A percentile compares a stretch with the other conserved stretches of the same genome.
Evolutionary conservation across 2,113 vertebrate genomes (phyloP).

Genomic region (Dinomys branickii): DNA sequence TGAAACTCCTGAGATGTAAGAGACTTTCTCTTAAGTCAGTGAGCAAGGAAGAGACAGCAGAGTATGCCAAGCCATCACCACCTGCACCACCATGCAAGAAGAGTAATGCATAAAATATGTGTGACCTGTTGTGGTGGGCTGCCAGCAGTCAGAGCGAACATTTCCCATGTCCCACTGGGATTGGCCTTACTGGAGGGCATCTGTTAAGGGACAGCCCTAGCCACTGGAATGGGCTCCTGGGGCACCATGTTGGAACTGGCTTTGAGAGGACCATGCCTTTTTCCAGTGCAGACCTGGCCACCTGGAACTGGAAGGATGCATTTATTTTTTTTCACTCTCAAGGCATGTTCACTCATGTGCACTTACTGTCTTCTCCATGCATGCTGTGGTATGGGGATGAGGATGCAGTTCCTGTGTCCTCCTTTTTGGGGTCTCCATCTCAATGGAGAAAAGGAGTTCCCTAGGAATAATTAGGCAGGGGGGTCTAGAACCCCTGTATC

Average conservation of each 20-base stretch:
- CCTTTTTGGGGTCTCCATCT: too few relatives aligned
- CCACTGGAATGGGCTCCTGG: not conserved
- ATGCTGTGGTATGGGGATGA: too few relatives aligned
- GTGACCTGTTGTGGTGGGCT: too few relatives aligned
- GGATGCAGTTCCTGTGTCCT: too few relatives aligned
- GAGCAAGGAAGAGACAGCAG: not conserved
- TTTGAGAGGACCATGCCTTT: not conserved
- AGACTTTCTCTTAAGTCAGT: not conserved
- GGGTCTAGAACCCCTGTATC: too few relatives aligned
- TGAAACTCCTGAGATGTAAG: too few relatives aligned
- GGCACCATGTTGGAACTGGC: too few relatives aligned
- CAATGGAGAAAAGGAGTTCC: not conserved
- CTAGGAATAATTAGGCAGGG: fast-evolving
- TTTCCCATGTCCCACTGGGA: too few relatives aligned
- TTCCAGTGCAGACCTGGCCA: not conserved
- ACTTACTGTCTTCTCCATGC: not conserved
- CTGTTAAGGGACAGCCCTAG: not conserved
- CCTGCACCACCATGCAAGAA: not conserved
- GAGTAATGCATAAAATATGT: not conserved
- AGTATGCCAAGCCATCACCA: not conserved
- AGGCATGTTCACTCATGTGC: not conserved
- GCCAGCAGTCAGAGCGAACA: not conserved
- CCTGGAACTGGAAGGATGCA: too few relatives aligned
- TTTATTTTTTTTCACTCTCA: not conserved
- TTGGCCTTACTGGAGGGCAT: too few relatives aligned